Base-by-base conservation (phyloP, 2,797 vertebrate genomes). In the Rachycentron canadum region DNA sequence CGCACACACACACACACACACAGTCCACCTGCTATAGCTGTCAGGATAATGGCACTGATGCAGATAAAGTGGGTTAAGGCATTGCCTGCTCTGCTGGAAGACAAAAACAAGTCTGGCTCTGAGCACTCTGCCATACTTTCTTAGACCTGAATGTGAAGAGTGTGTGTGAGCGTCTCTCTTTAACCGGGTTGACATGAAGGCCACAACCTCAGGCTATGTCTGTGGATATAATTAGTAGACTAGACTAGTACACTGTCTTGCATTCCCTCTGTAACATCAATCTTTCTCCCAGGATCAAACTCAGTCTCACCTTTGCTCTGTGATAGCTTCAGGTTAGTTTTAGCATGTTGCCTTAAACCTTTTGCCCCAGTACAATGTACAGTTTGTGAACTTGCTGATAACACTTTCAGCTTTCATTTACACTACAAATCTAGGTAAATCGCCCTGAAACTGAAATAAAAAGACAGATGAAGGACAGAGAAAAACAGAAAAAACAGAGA, bases 51-150 rank as follows among this genome's bases (percentile, higher is more conserved):
- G 81, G 88, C 81, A 81, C 56, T 69, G 81, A 87, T 76, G 83
- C 82, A 79, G 90, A 88, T 85, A 91, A 94, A 94, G 89, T 93
- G 92, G 93, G 92, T 94, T 93, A 94, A 88, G 79, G 82, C 86
- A 87, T 88, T 85, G 89, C 86, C 87, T 90, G 82, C 78, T 91
- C 89, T 90, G 57, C 77, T 82, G 85, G 89, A 94, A 94, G 88
- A 93, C 85, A 79, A 88, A 90, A 91, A 91, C 89, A 91, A 66
- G 89, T 87, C 91, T 89, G 88, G 76, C 81, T 86, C 65, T 58
- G 60, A 73, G 81, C 72, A 66, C 61, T 79, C 70, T 61, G 77
- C 74, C 79, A 41, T 56, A 65, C 62, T 81, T 76, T 75, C 49
- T 73, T 30, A 84, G 65, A 79, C 79, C 70, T 40, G 0, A 58